A percentile compares a stretch with the other conserved stretches of the same genome.
phyloP scores from a whole-genome alignment of 2,113 vertebrate genomes.

The Macheiramphus alcinus region DNA sequence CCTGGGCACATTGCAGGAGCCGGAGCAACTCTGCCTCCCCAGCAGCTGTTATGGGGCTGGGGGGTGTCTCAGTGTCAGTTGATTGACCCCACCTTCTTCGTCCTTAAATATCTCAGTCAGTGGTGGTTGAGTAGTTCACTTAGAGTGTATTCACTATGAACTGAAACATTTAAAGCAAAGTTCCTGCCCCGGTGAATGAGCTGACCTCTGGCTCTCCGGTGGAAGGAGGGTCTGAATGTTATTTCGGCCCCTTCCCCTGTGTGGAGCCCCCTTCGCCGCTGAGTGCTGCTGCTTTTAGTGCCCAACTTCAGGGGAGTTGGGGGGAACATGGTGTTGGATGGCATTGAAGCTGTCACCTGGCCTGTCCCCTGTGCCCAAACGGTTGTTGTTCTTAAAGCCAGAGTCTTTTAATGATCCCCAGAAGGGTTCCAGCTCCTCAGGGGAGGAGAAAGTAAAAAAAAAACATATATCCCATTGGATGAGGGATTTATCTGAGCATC shows the following conservation, averaged over 20 bases:
- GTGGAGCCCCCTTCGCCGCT: not conserved
- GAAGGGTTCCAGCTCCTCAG: not conserved
- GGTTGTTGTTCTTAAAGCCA: not conserved
- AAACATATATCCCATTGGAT: not conserved
- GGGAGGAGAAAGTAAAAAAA: not conserved
- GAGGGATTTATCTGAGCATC: not conserved
- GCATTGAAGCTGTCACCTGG: not conserved
- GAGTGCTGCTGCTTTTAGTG: not conserved
- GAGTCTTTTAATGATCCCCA: not conserved
- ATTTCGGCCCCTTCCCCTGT: not conserved
- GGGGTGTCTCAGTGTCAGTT: not conserved
- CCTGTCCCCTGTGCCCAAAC: not conserved
- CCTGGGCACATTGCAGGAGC: not conserved
- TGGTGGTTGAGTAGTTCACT: not conserved
- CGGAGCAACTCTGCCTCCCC: not conserved
- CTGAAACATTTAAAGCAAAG: not conserved
- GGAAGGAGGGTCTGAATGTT: not conserved
- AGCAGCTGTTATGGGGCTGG: not conserved
- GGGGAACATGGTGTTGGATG: not conserved
- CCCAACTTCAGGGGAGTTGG: not conserved
- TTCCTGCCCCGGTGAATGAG: not conserved
- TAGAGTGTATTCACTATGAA: not conserved
- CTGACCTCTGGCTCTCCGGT: not conserved
- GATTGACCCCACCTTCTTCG: not conserved
- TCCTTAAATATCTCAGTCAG: not conserved